A percentile compares a stretch with the other conserved stretches of the same genome.
These are phyloP conservation scores for Chaenodraco wilsoni DNA, from an alignment of 2,797 vertebrate genomes.

Conservation along the genomic window DNA sequence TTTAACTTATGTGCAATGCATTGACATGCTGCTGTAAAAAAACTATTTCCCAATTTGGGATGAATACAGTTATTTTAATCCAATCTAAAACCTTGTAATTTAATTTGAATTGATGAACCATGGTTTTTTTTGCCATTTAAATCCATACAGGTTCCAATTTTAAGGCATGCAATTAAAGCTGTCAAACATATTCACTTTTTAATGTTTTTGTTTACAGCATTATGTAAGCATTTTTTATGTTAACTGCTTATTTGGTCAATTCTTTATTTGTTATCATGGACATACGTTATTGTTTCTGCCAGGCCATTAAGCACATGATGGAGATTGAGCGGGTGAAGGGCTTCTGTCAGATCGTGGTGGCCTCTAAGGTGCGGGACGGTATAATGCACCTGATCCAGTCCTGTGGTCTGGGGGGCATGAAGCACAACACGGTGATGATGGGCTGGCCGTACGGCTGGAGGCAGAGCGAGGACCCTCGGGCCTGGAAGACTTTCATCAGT, in stretches of 20 bases:
- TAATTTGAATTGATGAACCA: background rate
- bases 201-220: background rate
- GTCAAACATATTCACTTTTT: background rate
- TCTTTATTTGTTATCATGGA: background rate
- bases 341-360: constrained; percentile 96
- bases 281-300: constrained; percentile 11
- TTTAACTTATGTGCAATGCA: too few relatives aligned
- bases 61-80: too few relatives aligned
- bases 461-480: constrained; percentile 96
- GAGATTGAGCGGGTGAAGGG: constrained; percentile 98
- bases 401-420: constrained; percentile 96
- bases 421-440: constrained; percentile 97
- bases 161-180: background rate
- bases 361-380: constrained; percentile 93
- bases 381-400: constrained; percentile 97
- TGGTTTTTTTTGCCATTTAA: background rate
- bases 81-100: background rate
- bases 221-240: background rate
- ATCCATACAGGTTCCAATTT: background rate
- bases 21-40: too few relatives aligned
- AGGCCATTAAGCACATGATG: constrained; percentile 99
- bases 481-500: constrained; percentile 99
- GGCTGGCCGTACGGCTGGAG: constrained; percentile 99
- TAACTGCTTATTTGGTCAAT: background rate
- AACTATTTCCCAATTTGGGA: too few relatives aligned